phyloP scores from a whole-genome alignment of 2,113 vertebrate species.

The Phylloscopus trochiloides region DNA sequence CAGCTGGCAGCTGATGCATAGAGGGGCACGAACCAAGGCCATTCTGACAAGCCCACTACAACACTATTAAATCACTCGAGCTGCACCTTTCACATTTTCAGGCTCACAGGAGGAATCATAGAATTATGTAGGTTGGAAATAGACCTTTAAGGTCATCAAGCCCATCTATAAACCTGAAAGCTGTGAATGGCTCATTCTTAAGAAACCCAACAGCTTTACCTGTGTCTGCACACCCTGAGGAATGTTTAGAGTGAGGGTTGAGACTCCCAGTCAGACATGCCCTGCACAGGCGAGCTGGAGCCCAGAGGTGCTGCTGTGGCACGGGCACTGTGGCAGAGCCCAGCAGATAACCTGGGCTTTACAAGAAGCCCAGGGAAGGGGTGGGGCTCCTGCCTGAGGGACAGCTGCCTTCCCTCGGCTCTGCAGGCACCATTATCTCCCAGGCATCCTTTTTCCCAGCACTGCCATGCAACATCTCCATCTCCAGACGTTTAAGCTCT shows the following conservation, averaged over 20 bases:
- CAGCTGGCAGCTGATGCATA: not conserved
- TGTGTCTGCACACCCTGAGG: too few species aligned
- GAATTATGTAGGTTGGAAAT: not conserved
- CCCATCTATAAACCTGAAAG: not conserved
- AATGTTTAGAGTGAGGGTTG: too few species aligned
- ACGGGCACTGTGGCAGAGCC: fast-evolving
- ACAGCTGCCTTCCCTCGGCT: not conserved
- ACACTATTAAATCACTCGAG: not conserved
- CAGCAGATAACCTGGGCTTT: fast-evolving
- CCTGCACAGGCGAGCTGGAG: fast-evolving
- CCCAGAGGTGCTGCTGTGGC: fast-evolving
- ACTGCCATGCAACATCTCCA: not conserved
- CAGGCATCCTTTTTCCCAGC: too few species aligned
- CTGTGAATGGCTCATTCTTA: not conserved
- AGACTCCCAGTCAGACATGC: fast-evolving
- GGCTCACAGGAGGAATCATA: not conserved
- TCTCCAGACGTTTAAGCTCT: not conserved
- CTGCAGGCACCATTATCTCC: not conserved
- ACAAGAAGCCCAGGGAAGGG: fast-evolving
- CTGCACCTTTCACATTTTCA: not conserved
- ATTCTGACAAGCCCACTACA: not conserved
- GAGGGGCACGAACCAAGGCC: not conserved
- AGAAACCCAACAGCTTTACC: not conserved
- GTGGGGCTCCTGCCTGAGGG: not conserved
- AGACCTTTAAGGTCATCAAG: not conserved